These are phyloP conservation scores for Adelognathus sp. DNA, from an alignment of 2,888 invertebrate genomes.

Conservation along the genomic window DNA sequence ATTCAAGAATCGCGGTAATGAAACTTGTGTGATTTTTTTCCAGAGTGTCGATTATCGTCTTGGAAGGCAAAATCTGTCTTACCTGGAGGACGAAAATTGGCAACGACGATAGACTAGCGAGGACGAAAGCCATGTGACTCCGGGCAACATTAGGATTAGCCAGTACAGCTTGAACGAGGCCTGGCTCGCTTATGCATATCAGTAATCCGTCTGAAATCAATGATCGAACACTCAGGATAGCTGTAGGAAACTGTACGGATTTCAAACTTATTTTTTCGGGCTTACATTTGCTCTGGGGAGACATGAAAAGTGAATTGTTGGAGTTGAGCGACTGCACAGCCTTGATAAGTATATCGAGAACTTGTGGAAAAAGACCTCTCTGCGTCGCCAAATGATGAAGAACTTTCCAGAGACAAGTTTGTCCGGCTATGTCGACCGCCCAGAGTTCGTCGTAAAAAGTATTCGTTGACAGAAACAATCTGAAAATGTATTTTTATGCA, in stretches of 20 bases:
- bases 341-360: slow-evolving; percentile 83
- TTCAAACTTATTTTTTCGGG: slow-evolving; percentile 5
- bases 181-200: slow-evolving; percentile 81
- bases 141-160: slow-evolving; percentile 80
- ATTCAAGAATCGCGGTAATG: slow-evolving; percentile 18
- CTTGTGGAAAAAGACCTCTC: slow-evolving; percentile 84
- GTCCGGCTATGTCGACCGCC: slow-evolving; percentile 85
- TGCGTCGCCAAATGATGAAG: slow-evolving; percentile 82
- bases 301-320: slow-evolving; percentile 65
- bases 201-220: slow-evolving; percentile 80
- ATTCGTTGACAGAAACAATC: slow-evolving; percentile 84
- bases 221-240: not conserved
- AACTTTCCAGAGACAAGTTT: slow-evolving; percentile 85
- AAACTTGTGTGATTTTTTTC: not conserved
- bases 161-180: slow-evolving; percentile 80
- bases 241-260: not conserved
- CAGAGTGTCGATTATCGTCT: not conserved
- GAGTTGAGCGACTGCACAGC: slow-evolving; percentile 73
- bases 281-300: slow-evolving; percentile 64
- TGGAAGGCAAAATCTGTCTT: slow-evolving; percentile 53
- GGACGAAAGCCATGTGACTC: slow-evolving; percentile 82
- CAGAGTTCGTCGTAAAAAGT: slow-evolving; percentile 85
- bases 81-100: slow-evolving; percentile 84
- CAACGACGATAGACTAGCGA: slow-evolving; percentile 82
- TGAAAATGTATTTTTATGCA: slow-evolving; percentile 68